phyloP scores from a whole-genome alignment of 2,113 vertebrate species.

The Tympanuchus pallidicinctus region DNA sequence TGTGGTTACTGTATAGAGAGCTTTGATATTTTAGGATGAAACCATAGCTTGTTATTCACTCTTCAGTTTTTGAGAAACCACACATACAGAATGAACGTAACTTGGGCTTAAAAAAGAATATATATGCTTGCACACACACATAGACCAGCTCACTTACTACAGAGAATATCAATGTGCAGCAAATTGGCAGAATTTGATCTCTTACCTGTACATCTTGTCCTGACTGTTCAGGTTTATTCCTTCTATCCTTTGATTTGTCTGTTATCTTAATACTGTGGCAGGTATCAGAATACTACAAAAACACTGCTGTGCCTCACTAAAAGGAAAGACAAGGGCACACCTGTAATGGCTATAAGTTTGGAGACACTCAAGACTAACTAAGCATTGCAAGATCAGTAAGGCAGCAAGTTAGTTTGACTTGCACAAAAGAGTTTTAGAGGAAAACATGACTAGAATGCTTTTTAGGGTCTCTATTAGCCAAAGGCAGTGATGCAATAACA shows the following conservation, averaged over 20 bases:
- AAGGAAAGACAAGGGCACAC: neutral
- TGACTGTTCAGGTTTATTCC: neutral
- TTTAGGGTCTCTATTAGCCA: neutral
- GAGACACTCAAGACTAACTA: neutral
- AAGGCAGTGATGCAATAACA: neutral
- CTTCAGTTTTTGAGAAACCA: neutral
- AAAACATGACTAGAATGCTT: neutral
- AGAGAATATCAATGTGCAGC: neutral
- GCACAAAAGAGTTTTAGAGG: neutral
- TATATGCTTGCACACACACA: too few species aligned
- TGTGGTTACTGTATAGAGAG: neutral
- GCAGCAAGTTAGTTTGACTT: neutral
- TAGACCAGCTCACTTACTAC: neutral
- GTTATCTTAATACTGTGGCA: neutral
- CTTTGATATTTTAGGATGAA: conserved; percentile 19
- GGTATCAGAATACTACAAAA: neutral
- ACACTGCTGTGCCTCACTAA: neutral
- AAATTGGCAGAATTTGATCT: conserved; percentile 23
- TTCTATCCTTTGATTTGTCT: neutral
- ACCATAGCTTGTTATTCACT: neutral
- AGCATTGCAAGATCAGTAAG: neutral
- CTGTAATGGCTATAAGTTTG: neutral
- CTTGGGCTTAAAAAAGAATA: neutral
- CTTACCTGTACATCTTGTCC: neutral
- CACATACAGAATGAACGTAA: neutral